Evolutionary conservation across 2,113 vertebrate species (phyloP).

Genomic region (Dromaius novaehollandiae): DNA sequence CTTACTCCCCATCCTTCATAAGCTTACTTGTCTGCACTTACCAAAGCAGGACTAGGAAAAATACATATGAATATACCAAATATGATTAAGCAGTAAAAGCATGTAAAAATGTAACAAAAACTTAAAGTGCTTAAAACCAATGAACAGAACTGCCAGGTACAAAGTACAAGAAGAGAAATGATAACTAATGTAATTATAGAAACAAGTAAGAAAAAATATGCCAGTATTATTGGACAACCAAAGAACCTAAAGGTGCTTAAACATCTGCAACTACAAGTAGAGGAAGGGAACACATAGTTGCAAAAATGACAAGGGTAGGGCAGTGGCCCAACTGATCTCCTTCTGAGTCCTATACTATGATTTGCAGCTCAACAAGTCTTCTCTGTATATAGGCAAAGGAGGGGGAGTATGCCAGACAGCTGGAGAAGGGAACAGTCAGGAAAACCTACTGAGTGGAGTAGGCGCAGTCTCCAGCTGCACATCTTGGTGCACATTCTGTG

Average conservation of each 20-base stretch:
- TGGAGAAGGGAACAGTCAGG: background rate
- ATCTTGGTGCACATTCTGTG: rapidly evolving
- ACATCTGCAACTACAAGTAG: background rate
- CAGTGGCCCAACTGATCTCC: background rate
- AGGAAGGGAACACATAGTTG: background rate
- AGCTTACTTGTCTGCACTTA: background rate
- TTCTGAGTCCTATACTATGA: background rate
- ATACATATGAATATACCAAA: background rate
- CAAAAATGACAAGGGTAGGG: background rate
- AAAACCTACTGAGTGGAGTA: rapidly evolving
- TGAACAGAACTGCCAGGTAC: background rate
- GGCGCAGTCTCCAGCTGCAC: background rate
- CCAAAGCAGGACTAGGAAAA: background rate
- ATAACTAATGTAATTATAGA: background rate
- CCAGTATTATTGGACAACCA: background rate
- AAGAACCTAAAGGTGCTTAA: background rate
- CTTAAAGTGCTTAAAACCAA: background rate
- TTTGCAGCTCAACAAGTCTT: background rate
- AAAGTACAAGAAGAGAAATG: background rate
- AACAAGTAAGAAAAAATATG: background rate
- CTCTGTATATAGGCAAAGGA: background rate
- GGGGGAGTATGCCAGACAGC: background rate
- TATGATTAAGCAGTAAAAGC: background rate
- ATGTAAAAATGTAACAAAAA: background rate
- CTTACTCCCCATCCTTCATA: background rate